phyloP scores from a whole-genome alignment of 2,113 vertebrate genomes.

The Cardinalis cardinalis region DNA sequence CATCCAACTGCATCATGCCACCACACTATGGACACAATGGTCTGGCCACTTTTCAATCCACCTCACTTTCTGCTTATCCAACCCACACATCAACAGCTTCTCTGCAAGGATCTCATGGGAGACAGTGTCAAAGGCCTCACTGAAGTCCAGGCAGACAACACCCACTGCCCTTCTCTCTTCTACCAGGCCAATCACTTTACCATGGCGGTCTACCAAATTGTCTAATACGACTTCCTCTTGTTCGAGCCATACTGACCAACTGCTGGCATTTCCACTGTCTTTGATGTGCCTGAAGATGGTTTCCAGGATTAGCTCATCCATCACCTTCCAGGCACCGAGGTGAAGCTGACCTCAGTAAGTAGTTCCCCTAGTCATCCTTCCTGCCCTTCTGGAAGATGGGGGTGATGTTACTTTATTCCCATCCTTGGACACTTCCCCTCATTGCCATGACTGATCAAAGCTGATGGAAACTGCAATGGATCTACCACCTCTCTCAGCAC shows the following conservation, averaged over 20 bases:
- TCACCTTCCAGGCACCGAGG: not conserved
- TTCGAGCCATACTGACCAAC: not conserved
- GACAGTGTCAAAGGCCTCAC: not conserved
- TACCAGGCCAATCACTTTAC: not conserved
- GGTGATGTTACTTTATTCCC: not conserved
- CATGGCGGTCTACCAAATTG: not conserved
- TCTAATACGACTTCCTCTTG: not conserved
- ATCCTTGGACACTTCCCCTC: not conserved
- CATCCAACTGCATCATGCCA: not conserved
- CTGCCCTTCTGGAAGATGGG: not conserved
- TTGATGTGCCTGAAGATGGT: not conserved
- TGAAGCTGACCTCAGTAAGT: not conserved
- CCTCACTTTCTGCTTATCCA: not conserved
- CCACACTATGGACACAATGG: not conserved
- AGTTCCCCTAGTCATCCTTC: not conserved
- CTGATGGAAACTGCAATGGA: not conserved
- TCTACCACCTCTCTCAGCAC: not conserved
- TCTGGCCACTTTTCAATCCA: not conserved
- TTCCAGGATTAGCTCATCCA: not conserved
- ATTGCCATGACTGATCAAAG: not conserved
- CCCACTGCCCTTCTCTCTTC: not conserved
- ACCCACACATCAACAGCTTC: not conserved
- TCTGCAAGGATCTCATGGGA: not conserved
- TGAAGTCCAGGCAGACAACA: not conserved
- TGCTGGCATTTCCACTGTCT: not conserved